Conservation (phyloP, 2,113 vertebrate genomes). For the Cyprinodon variegatus region DNA sequence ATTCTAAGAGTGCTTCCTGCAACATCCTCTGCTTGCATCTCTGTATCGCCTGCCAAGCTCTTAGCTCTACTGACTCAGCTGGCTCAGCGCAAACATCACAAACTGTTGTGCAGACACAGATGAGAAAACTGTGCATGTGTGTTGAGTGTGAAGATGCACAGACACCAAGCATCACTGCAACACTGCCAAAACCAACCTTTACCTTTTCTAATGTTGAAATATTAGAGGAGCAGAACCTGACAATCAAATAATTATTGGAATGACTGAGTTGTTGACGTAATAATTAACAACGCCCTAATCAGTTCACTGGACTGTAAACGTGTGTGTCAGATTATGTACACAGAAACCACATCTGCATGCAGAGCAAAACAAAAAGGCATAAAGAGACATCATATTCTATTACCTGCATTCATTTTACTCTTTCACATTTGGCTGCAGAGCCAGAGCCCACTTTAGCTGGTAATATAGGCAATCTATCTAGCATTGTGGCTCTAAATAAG, state of each 20-base stretch:
- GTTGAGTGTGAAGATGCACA: not conserved
- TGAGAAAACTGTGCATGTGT: constrained; percentile 38
- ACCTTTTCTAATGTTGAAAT: constrained; percentile 24
- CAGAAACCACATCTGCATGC: too few relatives aligned
- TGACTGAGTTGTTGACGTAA: not conserved
- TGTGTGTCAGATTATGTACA: too few relatives aligned
- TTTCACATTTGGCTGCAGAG: not conserved
- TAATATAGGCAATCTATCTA: not conserved
- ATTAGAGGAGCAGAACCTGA: constrained; percentile 5
- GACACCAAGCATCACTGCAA: constrained; percentile 22
- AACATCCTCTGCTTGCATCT: constrained; percentile 46
- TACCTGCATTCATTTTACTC: not conserved
- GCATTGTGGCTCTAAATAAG: not conserved
- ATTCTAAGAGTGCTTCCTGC: constrained; percentile 40
- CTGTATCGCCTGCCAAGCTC: constrained; percentile 53
- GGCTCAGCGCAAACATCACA: constrained; percentile 70
- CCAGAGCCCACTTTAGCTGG: not conserved
- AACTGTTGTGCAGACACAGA: constrained; percentile 72
- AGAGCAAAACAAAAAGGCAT: too few relatives aligned
- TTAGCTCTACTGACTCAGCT: constrained; percentile 80
- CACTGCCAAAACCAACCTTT: constrained; percentile 41
- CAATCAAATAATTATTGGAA: not conserved
- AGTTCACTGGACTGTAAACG: not conserved
- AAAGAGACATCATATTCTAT: not conserved
- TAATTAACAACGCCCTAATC: not conserved